Evolutionary conservation across 1,140 invertebrate genomes (phyloP), one percentile per base, ranked within the genome.

Genomic region (Oscheius sp.): DNA sequence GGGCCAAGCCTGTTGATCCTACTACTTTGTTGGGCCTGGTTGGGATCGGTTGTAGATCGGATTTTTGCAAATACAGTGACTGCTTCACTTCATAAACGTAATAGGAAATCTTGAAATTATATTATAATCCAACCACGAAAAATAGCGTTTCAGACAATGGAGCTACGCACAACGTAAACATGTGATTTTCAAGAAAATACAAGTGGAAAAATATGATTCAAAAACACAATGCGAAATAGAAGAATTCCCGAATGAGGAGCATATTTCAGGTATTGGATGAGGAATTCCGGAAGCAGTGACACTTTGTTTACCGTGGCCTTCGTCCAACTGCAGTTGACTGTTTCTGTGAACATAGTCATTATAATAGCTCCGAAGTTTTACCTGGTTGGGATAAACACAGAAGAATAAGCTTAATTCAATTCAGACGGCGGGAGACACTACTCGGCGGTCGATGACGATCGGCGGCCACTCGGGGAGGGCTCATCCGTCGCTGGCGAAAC

Each of bases 401-500:
- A 15, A 23, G 29, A 59, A 1, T 59, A 31, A 1, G 15, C 15
- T 45, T 18, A 18, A 18, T 45, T 59, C 13, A 1, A 20, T 75
- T 55, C 62, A 75, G 72, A 49, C 67, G n/a, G 59, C 76, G 34
- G 70, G 79, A 31, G 81, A 85, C 1, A 77, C 63, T 2, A 84
- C 81, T 55, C 84, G 87, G 63, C 82, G 83, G 59, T 80, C 84
- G n/a, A 58, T 84, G 55, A 85, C 82, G 28, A 72, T 83, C 26
- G 61, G 77, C 84, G 42, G 87, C 85, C 79, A 82, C 84, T 32
- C 85, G 86, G 82, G 82, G 2, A 67, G 82, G 29, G 83, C 82
- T 26, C 82, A 83, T 68, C 82, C 82, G 2, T 84, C 83, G 3
- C 58, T 83, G 63, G 82, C 82, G 20, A 89, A 88, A 78, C 80